Conservation (phyloP, 2,113 vertebrate genomes). For the Candoia aspera region DNA sequence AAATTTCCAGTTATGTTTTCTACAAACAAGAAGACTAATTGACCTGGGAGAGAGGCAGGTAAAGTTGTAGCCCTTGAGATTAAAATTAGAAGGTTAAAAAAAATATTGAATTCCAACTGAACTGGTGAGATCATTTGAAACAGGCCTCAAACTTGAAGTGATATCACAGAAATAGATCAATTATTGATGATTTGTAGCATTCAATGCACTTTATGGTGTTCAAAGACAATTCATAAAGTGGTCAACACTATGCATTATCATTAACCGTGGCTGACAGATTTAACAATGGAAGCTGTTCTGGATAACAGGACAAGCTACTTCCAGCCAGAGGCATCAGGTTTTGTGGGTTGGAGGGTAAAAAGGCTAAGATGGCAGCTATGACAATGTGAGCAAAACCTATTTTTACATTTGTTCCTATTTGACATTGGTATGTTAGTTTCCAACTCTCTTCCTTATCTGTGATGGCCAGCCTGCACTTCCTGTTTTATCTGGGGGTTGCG, state of each 20-base stretch:
- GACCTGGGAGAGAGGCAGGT: not conserved
- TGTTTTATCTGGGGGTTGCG: not conserved
- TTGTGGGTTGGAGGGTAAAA: not conserved
- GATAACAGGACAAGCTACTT: not conserved
- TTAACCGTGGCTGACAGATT: not conserved
- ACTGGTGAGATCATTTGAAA: not conserved
- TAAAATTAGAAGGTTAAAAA: not conserved
- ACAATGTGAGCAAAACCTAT: not conserved
- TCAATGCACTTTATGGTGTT: not conserved
- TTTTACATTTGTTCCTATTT: not conserved
- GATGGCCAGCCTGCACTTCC: not conserved
- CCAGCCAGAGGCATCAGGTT: not conserved
- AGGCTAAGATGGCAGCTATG: not conserved
- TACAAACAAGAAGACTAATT: not conserved
- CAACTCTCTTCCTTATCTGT: not conserved
- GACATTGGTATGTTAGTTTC: not conserved
- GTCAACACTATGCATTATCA: not conserved
- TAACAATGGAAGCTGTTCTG: not conserved
- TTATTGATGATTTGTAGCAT: not conserved
- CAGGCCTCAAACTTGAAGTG: not conserved
- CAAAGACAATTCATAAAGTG: not conserved
- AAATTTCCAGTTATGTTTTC: constrained; percentile 1
- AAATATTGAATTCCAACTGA: not conserved
- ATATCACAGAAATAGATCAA: not conserved
- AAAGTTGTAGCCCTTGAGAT: not conserved